These are phyloP conservation scores for Lethenteron reissneri DNA, from an alignment of 2,113 vertebrate genomes.

Conservation along the genomic window DNA sequence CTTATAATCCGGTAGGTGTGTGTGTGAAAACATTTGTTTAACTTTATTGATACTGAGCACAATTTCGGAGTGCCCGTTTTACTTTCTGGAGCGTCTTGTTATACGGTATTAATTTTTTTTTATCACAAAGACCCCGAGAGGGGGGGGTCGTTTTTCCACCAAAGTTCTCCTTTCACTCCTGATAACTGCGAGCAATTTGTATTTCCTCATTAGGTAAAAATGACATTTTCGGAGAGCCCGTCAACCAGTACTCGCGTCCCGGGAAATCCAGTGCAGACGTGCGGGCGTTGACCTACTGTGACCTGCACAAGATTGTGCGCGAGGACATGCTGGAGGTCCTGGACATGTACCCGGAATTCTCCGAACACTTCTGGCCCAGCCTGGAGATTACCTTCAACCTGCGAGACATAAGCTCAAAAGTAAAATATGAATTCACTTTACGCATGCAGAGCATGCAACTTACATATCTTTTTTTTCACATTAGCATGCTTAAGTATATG, in stretches of 20 bases:
- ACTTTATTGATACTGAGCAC: too few relatives aligned
- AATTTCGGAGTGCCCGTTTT: too few relatives aligned
- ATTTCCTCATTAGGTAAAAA: constrained; percentile 43
- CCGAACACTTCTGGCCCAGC: constrained; percentile 75
- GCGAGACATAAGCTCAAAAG: constrained; percentile 53
- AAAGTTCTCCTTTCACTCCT: too few relatives aligned
- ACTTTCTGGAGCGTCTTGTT: too few relatives aligned
- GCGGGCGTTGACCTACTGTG: constrained; percentile 78
- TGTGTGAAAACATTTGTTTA: too few relatives aligned
- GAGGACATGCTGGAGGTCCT: constrained; percentile 81
- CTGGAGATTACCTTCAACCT: constrained; percentile 92
- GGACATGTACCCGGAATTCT: constrained; percentile 88
- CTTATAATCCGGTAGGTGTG: too few relatives aligned
- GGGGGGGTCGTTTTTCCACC: too few relatives aligned
- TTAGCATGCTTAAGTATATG: neutral
- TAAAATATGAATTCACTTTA: neutral
- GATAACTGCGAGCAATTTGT: neutral
- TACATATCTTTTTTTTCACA: neutral
- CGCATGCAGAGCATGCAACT: neutral
- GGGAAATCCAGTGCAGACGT: constrained; percentile 78
- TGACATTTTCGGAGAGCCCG: constrained; percentile 80
- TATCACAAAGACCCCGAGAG: too few relatives aligned
- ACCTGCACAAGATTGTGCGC: constrained; percentile 80
- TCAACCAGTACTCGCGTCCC: constrained; percentile 50
- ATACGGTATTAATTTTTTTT: too few relatives aligned